Evolutionary conservation across 2,113 vertebrate species (phyloP).

Genomic region (Chionodraco myersi): DNA sequence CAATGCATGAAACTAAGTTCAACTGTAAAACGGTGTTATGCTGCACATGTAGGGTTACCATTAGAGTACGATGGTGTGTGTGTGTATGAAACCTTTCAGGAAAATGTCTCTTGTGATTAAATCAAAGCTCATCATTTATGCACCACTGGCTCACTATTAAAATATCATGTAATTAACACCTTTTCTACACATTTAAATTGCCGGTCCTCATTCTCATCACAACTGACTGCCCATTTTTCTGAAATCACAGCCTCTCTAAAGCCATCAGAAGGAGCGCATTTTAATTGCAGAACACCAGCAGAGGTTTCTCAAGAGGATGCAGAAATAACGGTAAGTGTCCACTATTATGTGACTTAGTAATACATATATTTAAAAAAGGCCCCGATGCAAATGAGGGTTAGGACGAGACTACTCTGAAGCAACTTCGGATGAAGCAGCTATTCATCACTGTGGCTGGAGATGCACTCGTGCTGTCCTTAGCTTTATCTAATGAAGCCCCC

Average conservation of each 20-base stretch:
- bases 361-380: slow-evolving; percentile 79
- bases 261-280: slow-evolving; percentile 78
- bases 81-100: slow-evolving; percentile 5
- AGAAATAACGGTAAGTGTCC: slow-evolving; percentile 86
- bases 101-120: slow-evolving; percentile 11
- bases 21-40: background rate
- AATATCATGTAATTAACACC: slow-evolving; percentile 63
- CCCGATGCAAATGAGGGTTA: slow-evolving; percentile 97
- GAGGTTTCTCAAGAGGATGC: slow-evolving; percentile 81
- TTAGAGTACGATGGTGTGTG: background rate
- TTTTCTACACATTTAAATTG: slow-evolving; percentile 50
- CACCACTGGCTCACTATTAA: slow-evolving; percentile 40
- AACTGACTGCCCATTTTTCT: slow-evolving; percentile 28
- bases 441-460: slow-evolving; percentile 97
- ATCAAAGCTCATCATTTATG: slow-evolving; percentile 20
- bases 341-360: slow-evolving; percentile 84
- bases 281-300: slow-evolving; percentile 84
- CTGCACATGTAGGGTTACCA: background rate
- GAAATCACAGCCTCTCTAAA: slow-evolving; percentile 76
- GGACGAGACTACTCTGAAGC: slow-evolving; percentile 92
- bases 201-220: slow-evolving; percentile 40
- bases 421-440: slow-evolving; percentile 94
- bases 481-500: slow-evolving; percentile 99
- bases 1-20: background rate
- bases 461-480: slow-evolving; percentile 95